Evolutionary conservation across 2,113 vertebrate genomes (phyloP).

Genomic region (Pelobates fuscus): DNA sequence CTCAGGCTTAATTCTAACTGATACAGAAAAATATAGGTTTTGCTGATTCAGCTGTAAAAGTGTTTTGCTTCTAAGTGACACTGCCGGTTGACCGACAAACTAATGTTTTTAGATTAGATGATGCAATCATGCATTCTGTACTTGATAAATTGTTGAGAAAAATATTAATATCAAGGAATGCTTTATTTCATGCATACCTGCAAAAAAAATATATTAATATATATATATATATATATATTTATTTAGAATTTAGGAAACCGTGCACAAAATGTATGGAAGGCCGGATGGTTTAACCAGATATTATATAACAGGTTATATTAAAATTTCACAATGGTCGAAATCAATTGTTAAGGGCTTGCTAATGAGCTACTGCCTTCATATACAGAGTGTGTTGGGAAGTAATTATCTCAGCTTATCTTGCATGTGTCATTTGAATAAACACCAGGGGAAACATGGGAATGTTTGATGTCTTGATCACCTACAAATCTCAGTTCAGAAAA

Average conservation of each 20-base stretch:
- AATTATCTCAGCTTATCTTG: neutral
- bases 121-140: no score
- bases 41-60: no score
- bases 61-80: no score
- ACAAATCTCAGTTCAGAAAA: neutral
- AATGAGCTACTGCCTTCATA: neutral
- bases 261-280: no score
- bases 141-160: no score
- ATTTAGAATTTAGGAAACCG: neutral
- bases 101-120: no score
- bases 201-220: neutral
- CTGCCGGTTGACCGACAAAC: no score
- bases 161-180: no score
- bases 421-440: constrained; percentile 1
- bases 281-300: no score
- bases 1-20: no score
- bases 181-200: no score
- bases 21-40: no score
- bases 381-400: neutral
- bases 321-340: neutral
- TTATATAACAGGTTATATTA: neutral
- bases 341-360: constrained; percentile 3
- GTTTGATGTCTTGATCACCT: neutral
- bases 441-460: constrained; percentile 1
- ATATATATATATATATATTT: neutral